Evolutionary conservation across 2,113 vertebrate genomes (phyloP).

Genomic region (human (Homo sapiens)): DNA sequence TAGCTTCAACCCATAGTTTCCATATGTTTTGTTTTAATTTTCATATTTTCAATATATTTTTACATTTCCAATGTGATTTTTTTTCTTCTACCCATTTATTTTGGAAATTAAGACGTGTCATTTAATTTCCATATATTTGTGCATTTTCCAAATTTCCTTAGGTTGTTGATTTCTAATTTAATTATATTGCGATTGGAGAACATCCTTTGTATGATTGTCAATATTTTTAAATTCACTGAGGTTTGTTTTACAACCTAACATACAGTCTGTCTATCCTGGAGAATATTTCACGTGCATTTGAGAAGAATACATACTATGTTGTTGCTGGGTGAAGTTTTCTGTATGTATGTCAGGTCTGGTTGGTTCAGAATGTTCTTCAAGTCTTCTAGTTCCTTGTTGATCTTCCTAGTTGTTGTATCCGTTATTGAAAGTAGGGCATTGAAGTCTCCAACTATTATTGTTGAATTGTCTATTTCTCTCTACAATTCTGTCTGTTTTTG

Average conservation of each 20-base stretch:
- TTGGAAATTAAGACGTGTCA: not conserved
- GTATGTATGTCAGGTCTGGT: not conserved
- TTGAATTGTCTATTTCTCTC: not conserved
- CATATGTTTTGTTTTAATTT: not conserved
- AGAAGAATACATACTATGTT: not conserved
- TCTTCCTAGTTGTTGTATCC: not conserved
- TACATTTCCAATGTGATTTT: not conserved
- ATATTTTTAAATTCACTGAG: not conserved
- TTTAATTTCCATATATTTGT: slow-evolving; percentile 15
- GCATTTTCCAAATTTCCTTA: slow-evolving; percentile 3
- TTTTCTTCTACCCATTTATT: not conserved
- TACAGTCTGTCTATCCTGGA: not conserved
- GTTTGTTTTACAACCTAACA: not conserved
- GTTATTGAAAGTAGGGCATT: not conserved
- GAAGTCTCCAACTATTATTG: not conserved
- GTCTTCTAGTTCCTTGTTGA: not conserved
- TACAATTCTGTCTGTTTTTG: not conserved
- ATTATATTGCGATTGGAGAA: slow-evolving; percentile 1
- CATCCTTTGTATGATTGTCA: not conserved
- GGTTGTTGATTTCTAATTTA: slow-evolving; percentile 1
- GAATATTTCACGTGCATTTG: not conserved
- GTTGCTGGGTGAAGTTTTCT: not conserved
- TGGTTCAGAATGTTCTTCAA: not conserved
- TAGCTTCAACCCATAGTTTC: not conserved
- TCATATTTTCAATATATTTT: not conserved